A percentile compares a stretch with the other conserved stretches of the same genome.
phyloP scores from a whole-genome alignment of 92 coral and sea anemone species.

The Phenganax subtilis region DNA sequence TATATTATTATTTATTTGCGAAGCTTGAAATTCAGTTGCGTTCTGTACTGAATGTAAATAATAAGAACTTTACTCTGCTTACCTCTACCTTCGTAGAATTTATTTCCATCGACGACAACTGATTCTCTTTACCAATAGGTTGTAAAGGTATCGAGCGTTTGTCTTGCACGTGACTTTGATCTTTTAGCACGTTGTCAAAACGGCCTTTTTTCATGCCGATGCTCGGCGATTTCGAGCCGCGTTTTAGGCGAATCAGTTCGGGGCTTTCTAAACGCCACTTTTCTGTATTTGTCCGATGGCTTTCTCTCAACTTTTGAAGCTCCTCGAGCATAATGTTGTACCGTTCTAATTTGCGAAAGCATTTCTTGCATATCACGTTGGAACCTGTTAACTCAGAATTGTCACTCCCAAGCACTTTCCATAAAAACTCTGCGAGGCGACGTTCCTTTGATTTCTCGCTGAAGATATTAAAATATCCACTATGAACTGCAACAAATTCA shows the following conservation, averaged over 20 bases:
- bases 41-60: not conserved
- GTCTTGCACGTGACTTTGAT: not conserved
- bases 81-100: conserved; percentile 5
- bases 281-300: conserved; percentile 16
- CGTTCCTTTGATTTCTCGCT: conserved; percentile 27
- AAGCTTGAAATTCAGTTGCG: too few species aligned
- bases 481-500: not conserved
- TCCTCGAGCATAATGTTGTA: conserved; percentile 28
- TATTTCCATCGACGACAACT: not conserved
- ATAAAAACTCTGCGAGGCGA: conserved; percentile 17
- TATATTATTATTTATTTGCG: too few species aligned
- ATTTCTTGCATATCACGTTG: conserved; percentile 32
- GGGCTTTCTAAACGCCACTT: conserved; percentile 22
- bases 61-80: not conserved
- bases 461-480: conserved; percentile 34
- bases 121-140: conserved; percentile 1
- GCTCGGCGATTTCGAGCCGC: conserved; percentile 26
- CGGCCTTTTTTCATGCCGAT: conserved; percentile 13
- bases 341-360: conserved; percentile 31
- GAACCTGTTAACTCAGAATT: conserved; percentile 13
- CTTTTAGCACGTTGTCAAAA: not conserved
- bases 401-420: conserved; percentile 1
- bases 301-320: conserved; percentile 13
- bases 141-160: not conserved
- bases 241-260: conserved; percentile 8